These are phyloP conservation scores for Metellina segmentata DNA, from an alignment of 2,888 invertebrate genomes.

Conservation along the genomic window DNA sequence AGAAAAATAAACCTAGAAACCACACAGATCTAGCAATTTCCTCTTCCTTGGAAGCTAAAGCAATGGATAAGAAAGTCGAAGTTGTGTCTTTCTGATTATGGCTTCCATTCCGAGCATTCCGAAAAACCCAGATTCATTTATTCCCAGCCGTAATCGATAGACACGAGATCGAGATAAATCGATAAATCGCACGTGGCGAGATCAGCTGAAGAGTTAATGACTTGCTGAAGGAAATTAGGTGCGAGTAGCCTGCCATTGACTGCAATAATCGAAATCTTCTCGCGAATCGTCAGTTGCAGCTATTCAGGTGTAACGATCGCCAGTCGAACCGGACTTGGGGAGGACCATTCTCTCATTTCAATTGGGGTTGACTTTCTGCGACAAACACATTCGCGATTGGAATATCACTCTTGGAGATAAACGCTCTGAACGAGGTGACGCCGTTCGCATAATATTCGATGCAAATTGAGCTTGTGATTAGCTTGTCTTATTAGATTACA, in stretches of 20 bases:
- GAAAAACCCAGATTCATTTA: background rate
- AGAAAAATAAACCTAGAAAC: too few relatives aligned
- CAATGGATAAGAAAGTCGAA: too few relatives aligned
- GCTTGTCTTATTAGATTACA: too few relatives aligned
- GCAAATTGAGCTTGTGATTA: background rate
- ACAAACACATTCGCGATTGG: background rate
- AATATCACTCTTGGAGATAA: background rate
- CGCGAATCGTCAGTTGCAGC: background rate
- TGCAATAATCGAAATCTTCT: slow-evolving; percentile 17
- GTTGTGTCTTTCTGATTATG: background rate
- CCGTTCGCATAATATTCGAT: background rate
- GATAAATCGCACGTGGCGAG: background rate
- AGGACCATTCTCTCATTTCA: too few relatives aligned
- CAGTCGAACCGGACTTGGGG: background rate
- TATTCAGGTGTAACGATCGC: background rate
- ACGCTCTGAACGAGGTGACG: background rate
- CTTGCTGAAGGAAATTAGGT: background rate
- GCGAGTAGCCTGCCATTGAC: background rate
- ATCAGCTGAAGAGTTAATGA: slow-evolving; percentile 20
- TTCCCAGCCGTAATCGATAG: background rate
- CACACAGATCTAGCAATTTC: too few relatives aligned
- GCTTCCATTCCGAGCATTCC: background rate
- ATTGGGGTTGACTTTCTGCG: background rate
- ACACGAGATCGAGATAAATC: background rate
- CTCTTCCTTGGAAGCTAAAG: too few relatives aligned